Evolutionary conservation across 1,140 invertebrate species (phyloP).

Genomic region (Heliconius himera): DNA sequence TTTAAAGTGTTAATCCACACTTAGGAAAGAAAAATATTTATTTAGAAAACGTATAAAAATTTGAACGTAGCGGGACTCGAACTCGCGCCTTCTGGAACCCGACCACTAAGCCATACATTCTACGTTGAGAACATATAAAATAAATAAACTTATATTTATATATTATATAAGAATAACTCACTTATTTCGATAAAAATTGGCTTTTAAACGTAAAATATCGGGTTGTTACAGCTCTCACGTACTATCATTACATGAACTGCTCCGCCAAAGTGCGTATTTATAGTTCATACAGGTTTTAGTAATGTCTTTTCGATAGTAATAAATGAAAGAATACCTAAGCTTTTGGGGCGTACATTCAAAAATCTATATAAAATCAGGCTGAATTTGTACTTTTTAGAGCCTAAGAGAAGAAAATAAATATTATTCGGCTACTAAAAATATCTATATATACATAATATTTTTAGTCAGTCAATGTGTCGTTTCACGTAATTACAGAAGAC

Average conservation of each 20-base stretch:
- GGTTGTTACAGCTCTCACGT: constrained; percentile 21
- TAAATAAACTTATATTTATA: background rate
- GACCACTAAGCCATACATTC: no score
- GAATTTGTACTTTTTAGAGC: background rate
- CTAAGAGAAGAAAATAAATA: background rate
- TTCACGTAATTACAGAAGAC: no score
- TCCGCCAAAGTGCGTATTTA: constrained; percentile 26
- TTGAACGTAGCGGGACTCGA: no score
- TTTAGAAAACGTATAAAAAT: no score
- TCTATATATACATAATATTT: no score
- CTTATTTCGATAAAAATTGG: constrained; percentile 9
- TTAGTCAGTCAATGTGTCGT: background rate
- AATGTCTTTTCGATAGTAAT: constrained; percentile 36
- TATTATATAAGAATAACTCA: background rate
- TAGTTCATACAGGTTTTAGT: constrained; percentile 30
- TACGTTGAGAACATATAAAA: no score
- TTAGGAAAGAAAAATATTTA: no score
- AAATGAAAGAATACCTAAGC: constrained; percentile 29
- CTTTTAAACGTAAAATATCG: constrained; percentile 19
- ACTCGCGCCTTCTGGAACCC: no score
- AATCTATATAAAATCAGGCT: background rate
- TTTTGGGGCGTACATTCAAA: constrained; percentile 6
- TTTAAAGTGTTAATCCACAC: no score
- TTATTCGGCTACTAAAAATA: background rate
- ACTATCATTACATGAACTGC: constrained; percentile 25